Evolutionary conservation across 1,140 invertebrate genomes (phyloP), one percentile per base, ranked within the genome.

Genomic region (Brachionus asplanchnoidis): DNA sequence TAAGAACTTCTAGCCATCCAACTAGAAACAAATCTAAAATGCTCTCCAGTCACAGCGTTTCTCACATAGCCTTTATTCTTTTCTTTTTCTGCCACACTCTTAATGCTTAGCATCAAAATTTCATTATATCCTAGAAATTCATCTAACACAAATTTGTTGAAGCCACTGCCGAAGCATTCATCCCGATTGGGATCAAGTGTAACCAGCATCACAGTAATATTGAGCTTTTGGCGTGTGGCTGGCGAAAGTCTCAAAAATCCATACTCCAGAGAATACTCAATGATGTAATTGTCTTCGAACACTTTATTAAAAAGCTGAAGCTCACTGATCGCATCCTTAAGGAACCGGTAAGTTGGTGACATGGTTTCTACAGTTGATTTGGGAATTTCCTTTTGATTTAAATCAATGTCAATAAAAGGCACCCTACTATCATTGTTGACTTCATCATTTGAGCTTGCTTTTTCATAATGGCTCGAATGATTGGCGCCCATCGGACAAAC

Each of bases 11-110:
- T 93, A 3, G 95, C 94, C 91, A 97, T 96, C 94, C 96, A 95
- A 93, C 97, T 95, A 86, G 94, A 96, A 23, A 99, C 95, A 91
- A 99, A 99, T 85, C 97, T 93, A 90, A 97, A 99, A 89, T 99
- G 96, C 88, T 99, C 97, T n/a, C 97, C 96, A 23, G 95, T 97
- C 44, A 98, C 94, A 53, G 99, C 95, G 91, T 99, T 98, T 87
- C 97, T 88, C 8, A 92, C 87, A 87, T 89, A 92, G 77, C 92
- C 97, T 91, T 97, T 97, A 89, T 98, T 97, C 86, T 97, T 95
- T 90, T 98, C 95, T 85, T 95, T 93, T 89, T 98, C 97, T 4
- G 97, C 97, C 42, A 99, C 90, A 12, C 93, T 93, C 90, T 98
- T 97, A 28, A 99, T 95, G 53, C 95, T 97, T 0, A 95, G 94